phyloP scores from a whole-genome alignment of 2,797 vertebrate species.

The Pseudochirops corinnae region DNA sequence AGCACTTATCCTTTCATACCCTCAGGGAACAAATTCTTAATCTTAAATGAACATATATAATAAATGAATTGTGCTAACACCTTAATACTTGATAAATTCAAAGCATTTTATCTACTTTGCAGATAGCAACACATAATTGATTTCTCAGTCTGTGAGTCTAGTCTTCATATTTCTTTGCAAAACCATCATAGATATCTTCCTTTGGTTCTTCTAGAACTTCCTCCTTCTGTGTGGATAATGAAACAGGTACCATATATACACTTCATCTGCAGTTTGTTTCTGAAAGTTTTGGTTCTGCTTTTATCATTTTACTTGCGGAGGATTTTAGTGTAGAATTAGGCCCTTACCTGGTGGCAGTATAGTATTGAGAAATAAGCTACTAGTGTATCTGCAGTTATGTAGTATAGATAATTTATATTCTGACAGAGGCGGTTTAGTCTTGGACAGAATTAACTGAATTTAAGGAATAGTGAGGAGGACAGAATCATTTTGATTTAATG shows the following conservation, averaged over 20 bases:
- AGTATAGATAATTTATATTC: background rate
- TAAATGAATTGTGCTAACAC: background rate
- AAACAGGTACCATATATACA: background rate
- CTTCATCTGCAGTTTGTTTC: background rate
- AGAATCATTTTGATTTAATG: background rate
- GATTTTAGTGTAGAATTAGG: background rate
- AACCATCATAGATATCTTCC: background rate
- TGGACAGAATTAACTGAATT: background rate
- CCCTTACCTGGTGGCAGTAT: too few species aligned
- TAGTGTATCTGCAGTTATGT: background rate
- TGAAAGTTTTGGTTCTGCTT: background rate
- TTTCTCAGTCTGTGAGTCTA: background rate
- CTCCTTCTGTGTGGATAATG: background rate
- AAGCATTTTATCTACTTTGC: background rate
- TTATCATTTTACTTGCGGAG: background rate
- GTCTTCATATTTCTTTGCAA: background rate
- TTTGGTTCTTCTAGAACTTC: background rate
- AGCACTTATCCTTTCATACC: background rate
- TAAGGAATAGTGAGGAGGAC: background rate
- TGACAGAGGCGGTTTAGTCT: background rate
- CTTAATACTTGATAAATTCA: background rate
- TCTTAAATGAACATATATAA: background rate
- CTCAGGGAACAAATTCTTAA: background rate
- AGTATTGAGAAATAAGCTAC: too few species aligned
- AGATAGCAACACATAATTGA: background rate